These are phyloP conservation scores for Myanophis thanlyinensis DNA, from an alignment of 2,113 vertebrate species.

Conservation along the genomic window DNA sequence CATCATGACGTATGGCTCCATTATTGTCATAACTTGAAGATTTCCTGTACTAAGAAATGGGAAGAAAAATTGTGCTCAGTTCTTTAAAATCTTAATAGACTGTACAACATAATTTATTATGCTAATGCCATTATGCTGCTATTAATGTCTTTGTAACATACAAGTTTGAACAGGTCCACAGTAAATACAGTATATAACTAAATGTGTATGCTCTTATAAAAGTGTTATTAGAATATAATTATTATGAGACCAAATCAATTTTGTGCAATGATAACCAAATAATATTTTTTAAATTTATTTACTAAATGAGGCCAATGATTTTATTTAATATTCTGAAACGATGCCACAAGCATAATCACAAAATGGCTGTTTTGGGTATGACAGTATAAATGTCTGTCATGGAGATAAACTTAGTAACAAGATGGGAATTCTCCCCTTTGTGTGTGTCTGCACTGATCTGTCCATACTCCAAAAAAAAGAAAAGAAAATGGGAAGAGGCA, in stretches of 20 bases:
- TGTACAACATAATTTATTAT: background rate
- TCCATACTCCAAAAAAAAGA: background rate
- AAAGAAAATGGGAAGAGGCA: background rate
- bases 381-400: background rate
- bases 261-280: background rate
- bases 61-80: background rate
- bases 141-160: background rate
- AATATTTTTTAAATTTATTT: background rate
- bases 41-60: background rate
- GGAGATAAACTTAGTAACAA: background rate
- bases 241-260: background rate
- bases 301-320: background rate
- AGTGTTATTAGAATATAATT: background rate
- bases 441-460: background rate
- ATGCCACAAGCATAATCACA: background rate
- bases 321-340: background rate
- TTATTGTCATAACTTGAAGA: background rate
- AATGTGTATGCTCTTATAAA: background rate
- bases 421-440: background rate
- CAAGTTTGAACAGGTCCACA: background rate
- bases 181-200: background rate
- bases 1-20: background rate
- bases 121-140: background rate
- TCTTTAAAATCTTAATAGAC: background rate
- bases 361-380: background rate